Percentiles rank a stretch among this genome's conserved stretches.
These are phyloP conservation scores for Cosmia trapezina DNA, from an alignment of 2,888 invertebrate genomes.

Conservation along the genomic window DNA sequence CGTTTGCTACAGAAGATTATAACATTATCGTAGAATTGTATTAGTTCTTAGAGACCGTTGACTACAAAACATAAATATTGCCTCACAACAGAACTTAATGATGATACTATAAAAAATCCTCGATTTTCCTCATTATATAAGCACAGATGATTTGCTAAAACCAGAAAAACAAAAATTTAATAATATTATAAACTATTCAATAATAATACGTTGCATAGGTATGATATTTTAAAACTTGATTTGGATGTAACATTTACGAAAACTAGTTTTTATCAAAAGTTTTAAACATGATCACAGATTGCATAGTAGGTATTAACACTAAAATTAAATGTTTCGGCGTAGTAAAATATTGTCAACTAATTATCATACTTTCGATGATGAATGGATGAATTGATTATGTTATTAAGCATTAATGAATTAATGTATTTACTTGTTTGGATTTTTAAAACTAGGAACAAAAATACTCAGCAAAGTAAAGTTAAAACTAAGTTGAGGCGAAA, in stretches of 20 bases:
- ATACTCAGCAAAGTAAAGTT: no score
- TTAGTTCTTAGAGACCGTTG: not conserved
- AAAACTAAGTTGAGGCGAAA: no score
- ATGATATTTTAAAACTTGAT: slow-evolving; percentile 45
- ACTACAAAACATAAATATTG: not conserved
- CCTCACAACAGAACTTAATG: slow-evolving; percentile 3
- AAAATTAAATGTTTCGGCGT: not conserved
- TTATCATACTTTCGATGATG: slow-evolving; percentile 4
- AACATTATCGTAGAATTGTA: not conserved
- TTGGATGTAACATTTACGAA: slow-evolving; percentile 11
- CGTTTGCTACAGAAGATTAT: not conserved
- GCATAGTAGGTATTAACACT: not conserved
- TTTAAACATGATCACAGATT: slow-evolving; percentile 13
- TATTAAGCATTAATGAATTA: not conserved
- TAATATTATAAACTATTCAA: not conserved
- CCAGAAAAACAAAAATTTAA: not conserved
- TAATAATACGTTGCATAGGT: slow-evolving; percentile 18
- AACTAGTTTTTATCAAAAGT: slow-evolving; percentile 25
- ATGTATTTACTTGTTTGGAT: not conserved
- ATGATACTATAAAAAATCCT: slow-evolving; percentile 5
- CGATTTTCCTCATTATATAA: slow-evolving; percentile 19
- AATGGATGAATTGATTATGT: slow-evolving; percentile 4
- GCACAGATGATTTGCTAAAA: slow-evolving; percentile 28
- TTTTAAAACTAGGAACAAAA: no score
- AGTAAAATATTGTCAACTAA: slow-evolving; percentile 17